Base-by-base conservation (phyloP, 2,888 invertebrate genomes). In the Rhagonycha lutea region DNA sequence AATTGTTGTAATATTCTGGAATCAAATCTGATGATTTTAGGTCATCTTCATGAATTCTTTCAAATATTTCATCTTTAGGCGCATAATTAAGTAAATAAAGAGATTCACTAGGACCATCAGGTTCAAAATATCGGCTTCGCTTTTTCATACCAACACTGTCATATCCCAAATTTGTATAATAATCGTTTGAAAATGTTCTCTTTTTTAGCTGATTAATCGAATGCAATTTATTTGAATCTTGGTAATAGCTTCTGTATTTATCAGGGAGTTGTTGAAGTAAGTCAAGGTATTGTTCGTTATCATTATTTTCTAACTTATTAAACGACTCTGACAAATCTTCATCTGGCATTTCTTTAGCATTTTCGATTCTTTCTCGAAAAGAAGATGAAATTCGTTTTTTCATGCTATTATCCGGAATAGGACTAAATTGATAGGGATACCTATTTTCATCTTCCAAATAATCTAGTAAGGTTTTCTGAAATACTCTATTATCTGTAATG, bases 211-310 rank as follows among this genome's bases (percentile, higher is more conserved):
- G 79, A 67, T 73, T 74, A 29, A 70, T 71, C 14, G 72, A 29
- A 10, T 76, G 73, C 18, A 70, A 63, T 12, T 72, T 72, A 69
- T 73, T 65, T 24, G 84, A 83, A 68, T 89, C 87, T 74, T 86
- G 79, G 79, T 83, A 77, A 71, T 88, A 87, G 69, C 87, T 88
- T 83, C 90, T 89, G 81, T 91, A 91, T 83, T 91, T 91, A 29
- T 90, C 89, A 90, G 91, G 92, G 10, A 92, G 86, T 79, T 90
- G 89, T 72, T 89, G 88, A 67, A 92, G 83, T 18, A 91, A 86
- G 65, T 90, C 86, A 7, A 90, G 89, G 81, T 91, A 92, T 68
- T 82, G 79, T 14, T 76, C 76, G 47, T 77, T 78, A 26, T 79
- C 77, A n/a, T 79, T 77, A 73, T 89, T 89, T 79, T 89, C 88